Conservation (phyloP, 2,888 invertebrate genomes). For the Hemicrepidius hirtus region DNA sequence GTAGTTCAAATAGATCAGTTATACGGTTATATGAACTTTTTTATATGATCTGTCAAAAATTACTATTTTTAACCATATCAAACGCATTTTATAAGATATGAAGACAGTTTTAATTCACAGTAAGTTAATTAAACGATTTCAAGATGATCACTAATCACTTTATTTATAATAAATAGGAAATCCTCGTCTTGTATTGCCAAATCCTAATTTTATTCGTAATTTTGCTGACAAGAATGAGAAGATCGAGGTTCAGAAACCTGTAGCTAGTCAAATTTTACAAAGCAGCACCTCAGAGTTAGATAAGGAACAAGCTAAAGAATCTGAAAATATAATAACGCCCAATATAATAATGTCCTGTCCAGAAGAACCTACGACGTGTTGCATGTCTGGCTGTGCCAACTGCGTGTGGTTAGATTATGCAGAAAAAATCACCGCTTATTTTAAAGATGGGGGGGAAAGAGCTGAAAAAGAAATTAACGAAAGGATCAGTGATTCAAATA, state of each 20-base stretch:
- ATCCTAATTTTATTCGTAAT: conserved; percentile 36
- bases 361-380: conserved; percentile 88
- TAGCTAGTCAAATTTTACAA: conserved; percentile 26
- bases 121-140: conserved; percentile 12
- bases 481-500: conserved; percentile 85
- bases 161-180: conserved; percentile 34
- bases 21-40: too few relatives aligned
- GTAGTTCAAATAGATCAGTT: too few relatives aligned
- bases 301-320: background rate
- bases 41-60: too few relatives aligned
- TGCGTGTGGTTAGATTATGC: conserved; percentile 96
- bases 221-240: conserved; percentile 30
- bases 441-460: conserved; percentile 80
- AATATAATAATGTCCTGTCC: too few relatives aligned
- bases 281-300: background rate
- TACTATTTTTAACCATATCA: too few relatives aligned
- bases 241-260: background rate
- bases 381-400: conserved; percentile 93
- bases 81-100: conserved; percentile 1
- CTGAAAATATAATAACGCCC: background rate
- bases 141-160: background rate
- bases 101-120: background rate
- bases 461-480: conserved; percentile 83
- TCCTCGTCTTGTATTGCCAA: conserved; percentile 41
- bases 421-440: conserved; percentile 78